Evolutionary conservation across 64 coral and sea anemone genomes (phyloP).

Genomic region (Dendrophyllia cribrosa): DNA sequence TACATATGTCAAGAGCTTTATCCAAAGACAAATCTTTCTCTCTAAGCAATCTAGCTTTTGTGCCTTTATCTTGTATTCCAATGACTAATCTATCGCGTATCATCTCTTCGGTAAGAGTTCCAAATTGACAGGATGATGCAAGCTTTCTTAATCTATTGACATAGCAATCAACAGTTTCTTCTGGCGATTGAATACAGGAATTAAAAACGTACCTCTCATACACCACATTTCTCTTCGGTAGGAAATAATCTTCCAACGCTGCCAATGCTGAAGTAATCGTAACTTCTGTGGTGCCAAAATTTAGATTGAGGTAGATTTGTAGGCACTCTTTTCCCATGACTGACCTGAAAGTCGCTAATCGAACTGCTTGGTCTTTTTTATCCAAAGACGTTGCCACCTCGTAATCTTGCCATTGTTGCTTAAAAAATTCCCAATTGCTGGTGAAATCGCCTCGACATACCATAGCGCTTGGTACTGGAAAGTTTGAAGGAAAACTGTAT

Average conservation of each 20-base stretch:
- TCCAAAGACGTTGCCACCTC: no score
- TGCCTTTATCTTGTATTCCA: conserved; percentile 33
- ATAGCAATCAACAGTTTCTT: conserved; percentile 33
- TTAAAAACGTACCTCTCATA: conserved; percentile 64
- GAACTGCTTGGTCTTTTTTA: no score
- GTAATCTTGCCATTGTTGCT: no score
- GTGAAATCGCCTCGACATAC: no score
- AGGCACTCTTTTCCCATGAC: no score
- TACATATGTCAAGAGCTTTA: conserved; percentile 72
- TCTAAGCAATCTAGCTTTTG: conserved; percentile 60
- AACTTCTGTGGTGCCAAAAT: no score
- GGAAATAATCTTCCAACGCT: no score
- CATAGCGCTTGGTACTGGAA: no score
- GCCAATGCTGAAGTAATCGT: no score
- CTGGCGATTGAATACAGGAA: conserved; percentile 47
- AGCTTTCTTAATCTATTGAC: conserved; percentile 49
- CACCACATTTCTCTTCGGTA: conserved; percentile 68
- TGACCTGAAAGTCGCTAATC: no score
- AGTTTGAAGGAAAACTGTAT: no score
- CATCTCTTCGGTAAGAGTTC: conserved; percentile 50
- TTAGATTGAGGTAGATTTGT: not conserved
- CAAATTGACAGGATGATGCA: conserved; percentile 47
- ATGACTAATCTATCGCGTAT: conserved; percentile 57
- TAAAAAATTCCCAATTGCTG: no score
- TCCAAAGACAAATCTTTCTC: conserved; percentile 58